Base-by-base conservation (phyloP, 2,797 vertebrate species). In the Acanthornis magna region DNA sequence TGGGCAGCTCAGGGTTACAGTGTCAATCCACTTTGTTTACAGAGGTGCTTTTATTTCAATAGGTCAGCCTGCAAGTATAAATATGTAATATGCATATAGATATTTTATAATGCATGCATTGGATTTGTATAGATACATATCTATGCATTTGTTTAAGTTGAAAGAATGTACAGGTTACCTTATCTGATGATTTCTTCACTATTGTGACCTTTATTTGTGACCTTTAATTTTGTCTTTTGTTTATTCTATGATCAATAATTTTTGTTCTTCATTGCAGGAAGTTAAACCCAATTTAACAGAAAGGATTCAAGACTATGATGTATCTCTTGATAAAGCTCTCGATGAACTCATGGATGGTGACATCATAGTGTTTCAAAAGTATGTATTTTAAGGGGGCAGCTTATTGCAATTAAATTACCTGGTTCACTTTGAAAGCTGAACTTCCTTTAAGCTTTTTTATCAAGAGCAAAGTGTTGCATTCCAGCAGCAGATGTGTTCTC, bases 231-330 rank as follows among this genome's bases (percentile, higher is more conserved):
- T 73, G 21, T 63, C 42, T 57, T 55, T 45, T 34, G 7, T 57
- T 55, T 72, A 32, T 81, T 72, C 48, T 57, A 26, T 53, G 42
- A 40, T 74, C 17, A 72, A 9, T 38, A 17, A 1, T 53, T 88
- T 58, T 43, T 81, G 55, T 50, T 86, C 43, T 96, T 78, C 27
- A 13, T 88, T 98, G 12, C 95, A 99, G 99, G 99, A 99, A 99
- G 99, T 99, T 98, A 99, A 99, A 98, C 99, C 99, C 98, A 99
- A 99, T 98, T 98, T 99, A 99, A 99, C 99, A 20, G 99, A 99
- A 98, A 98, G 99, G 97, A 99, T 99, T 98, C 99, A 99, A 98
- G 99, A 99, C 98, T 99, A 99, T 77, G 99, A 99, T 85, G 99
- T 99, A 95, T 99, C 99, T 97, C 98, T 99, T 97, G 99, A 99